A percentile compares a stretch with the other conserved stretches of the same genome.
phyloP scores from a whole-genome alignment of 2,797 vertebrate genomes.

The Alcedo atthis region DNA sequence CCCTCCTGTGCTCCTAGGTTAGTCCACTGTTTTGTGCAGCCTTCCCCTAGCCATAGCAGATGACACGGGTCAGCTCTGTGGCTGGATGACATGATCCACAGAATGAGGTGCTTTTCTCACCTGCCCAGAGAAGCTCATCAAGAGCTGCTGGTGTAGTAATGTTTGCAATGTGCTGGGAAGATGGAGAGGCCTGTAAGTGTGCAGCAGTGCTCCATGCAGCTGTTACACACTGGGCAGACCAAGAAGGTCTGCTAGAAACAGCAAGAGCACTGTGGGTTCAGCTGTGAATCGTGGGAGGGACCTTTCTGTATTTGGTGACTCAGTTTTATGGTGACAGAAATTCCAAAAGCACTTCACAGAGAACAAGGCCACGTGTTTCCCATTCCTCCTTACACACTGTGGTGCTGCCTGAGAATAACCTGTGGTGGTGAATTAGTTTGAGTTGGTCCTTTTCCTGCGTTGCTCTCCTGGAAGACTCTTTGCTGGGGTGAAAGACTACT shows the following conservation, averaged over 20 bases:
- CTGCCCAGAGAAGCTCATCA: background rate
- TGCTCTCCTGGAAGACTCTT: background rate
- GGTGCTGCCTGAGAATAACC: background rate
- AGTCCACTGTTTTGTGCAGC: background rate
- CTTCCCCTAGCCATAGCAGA: background rate
- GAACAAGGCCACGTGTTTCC: background rate
- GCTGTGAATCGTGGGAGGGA: background rate
- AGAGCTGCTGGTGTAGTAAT: background rate
- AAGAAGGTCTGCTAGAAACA: background rate
- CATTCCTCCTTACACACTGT: background rate
- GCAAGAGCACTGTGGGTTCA: background rate
- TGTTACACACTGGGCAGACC: accelerated
- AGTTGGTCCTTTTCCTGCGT: background rate
- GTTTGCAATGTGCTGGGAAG: background rate
- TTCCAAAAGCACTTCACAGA: slow-evolving; percentile 32
- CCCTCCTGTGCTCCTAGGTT: background rate
- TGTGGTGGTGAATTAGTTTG: background rate
- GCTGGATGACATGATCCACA: background rate
- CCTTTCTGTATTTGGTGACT: slow-evolving; percentile 25
- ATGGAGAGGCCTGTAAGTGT: background rate
- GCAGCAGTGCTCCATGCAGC: background rate
- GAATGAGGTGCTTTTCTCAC: background rate
- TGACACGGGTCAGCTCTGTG: background rate
- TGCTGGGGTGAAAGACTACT: background rate
- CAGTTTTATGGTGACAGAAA: background rate